Conservation (phyloP, 1,140 invertebrate species). For the Cotesia glomerata region DNA sequence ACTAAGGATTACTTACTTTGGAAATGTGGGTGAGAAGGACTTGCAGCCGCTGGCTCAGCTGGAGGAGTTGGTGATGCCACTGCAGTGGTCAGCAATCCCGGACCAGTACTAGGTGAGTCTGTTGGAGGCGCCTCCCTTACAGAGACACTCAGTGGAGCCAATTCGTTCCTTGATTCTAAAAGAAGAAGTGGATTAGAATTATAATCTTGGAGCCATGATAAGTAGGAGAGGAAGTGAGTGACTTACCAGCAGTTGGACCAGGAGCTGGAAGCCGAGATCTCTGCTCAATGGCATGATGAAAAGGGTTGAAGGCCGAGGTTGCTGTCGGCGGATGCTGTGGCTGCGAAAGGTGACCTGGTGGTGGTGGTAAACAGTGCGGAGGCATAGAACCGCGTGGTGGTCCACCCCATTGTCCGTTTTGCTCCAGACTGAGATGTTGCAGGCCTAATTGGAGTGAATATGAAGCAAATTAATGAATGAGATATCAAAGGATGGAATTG, state of each 20-base stretch:
- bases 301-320: constrained; percentile 60
- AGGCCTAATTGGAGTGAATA: constrained; percentile 40
- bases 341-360: constrained; percentile 58
- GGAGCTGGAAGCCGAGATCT: constrained; percentile 54
- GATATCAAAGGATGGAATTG: neutral
- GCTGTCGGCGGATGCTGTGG: constrained; percentile 48
- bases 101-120: constrained; percentile 54
- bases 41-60: constrained; percentile 47
- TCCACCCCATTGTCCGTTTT: constrained; percentile 58
- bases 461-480: neutral
- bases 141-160: constrained; percentile 57
- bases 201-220: neutral
- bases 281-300: constrained; percentile 59
- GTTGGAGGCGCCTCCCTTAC: constrained; percentile 54
- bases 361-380: constrained; percentile 59
- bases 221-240: neutral
- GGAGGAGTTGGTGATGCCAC: constrained; percentile 53
- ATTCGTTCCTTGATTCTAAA: constrained; percentile 55
- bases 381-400: constrained; percentile 56
- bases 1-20: constrained; percentile 48
- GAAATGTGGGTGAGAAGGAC: constrained; percentile 56
- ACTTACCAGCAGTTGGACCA: constrained; percentile 51
- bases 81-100: constrained; percentile 57
- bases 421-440: constrained; percentile 58
- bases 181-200: constrained; percentile 5